phyloP scores from a whole-genome alignment of 92 coral and sea anemone genomes.

The Porites divaricata region DNA sequence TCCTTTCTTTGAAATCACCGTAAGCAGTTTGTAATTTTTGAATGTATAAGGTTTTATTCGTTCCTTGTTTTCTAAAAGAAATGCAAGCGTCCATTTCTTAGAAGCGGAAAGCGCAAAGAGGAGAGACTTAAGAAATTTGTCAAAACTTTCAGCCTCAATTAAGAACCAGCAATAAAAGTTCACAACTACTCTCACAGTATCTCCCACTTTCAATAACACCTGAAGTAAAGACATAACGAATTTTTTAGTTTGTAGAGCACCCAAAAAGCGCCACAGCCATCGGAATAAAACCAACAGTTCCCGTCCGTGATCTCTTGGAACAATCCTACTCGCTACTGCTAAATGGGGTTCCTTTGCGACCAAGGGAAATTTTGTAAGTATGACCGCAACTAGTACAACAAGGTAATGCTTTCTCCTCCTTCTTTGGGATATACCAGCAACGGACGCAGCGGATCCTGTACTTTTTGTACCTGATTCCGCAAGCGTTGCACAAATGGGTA shows the following conservation, averaged over 20 bases:
- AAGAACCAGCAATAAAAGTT: neutral
- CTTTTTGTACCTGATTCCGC: conserved; percentile 98
- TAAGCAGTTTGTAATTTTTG: neutral
- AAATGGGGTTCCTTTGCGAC: conserved; percentile 75
- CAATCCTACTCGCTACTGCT: conserved; percentile 43
- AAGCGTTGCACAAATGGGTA: conserved; percentile 98
- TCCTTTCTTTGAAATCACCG: neutral
- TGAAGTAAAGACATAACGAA: neutral
- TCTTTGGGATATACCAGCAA: conserved; percentile 99
- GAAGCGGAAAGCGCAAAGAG: too few species aligned
- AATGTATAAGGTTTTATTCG: neutral
- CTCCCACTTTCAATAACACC: neutral
- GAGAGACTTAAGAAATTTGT: conserved; percentile 4
- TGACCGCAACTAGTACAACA: conserved; percentile 94
- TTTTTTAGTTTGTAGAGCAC: neutral
- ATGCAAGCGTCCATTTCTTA: too few species aligned
- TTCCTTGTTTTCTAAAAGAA: neutral
- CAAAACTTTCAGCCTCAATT: too few species aligned
- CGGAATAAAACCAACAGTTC: conserved; percentile 26
- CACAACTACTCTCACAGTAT: neutral
- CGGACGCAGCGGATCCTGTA: conserved; percentile 93
- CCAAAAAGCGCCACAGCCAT: neutral
- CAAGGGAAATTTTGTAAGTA: conserved; percentile 78
- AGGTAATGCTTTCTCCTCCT: conserved; percentile 91
- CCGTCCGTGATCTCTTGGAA: neutral